phyloP scores from a whole-genome alignment of 2,797 vertebrate genomes.

The Poeciliopsis gracilis region DNA sequence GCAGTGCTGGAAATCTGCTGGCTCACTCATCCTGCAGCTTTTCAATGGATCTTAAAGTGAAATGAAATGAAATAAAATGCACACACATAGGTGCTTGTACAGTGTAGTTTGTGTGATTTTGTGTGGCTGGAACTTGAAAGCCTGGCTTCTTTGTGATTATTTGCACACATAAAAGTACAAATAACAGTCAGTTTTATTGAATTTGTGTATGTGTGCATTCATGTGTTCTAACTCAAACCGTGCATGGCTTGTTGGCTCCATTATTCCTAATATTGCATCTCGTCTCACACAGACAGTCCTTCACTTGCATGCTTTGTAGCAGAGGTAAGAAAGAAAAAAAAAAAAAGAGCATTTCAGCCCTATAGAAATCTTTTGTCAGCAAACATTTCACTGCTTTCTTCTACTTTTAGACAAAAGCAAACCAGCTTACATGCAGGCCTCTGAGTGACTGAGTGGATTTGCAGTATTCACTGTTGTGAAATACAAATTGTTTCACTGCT shows the following conservation, averaged over 20 bases:
- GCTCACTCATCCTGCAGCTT: slow-evolving; percentile 57
- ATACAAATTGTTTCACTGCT: slow-evolving; percentile 71
- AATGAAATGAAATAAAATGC: slow-evolving; percentile 14
- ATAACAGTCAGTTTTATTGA: slow-evolving; percentile 38
- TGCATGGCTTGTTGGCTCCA: slow-evolving; percentile 44
- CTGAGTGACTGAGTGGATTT: slow-evolving; percentile 59
- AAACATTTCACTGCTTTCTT: slow-evolving; percentile 13
- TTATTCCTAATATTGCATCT: slow-evolving; percentile 46
- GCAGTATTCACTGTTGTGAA: slow-evolving; percentile 51
- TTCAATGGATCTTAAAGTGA: slow-evolving; percentile 57
- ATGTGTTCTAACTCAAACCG: slow-evolving; percentile 43
- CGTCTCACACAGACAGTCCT: not conserved
- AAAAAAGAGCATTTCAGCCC: slow-evolving; percentile 32
- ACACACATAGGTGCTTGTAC: slow-evolving; percentile 30
- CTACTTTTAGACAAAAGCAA: slow-evolving; percentile 12
- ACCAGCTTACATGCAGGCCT: slow-evolving; percentile 20
- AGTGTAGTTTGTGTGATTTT: slow-evolving; percentile 27
- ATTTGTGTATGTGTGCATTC: slow-evolving; percentile 43
- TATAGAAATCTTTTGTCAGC: slow-evolving; percentile 53
- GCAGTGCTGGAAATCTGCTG: slow-evolving; percentile 56
- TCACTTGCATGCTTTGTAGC: slow-evolving; percentile 36
- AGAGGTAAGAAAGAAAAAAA: slow-evolving; percentile 12
- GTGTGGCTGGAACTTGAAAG: not conserved
- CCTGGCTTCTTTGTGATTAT: slow-evolving; percentile 57
- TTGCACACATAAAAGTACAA: slow-evolving; percentile 44